Evolutionary conservation across 2,888 invertebrate genomes (phyloP).

Genomic region (Hydriomena furcata): DNA sequence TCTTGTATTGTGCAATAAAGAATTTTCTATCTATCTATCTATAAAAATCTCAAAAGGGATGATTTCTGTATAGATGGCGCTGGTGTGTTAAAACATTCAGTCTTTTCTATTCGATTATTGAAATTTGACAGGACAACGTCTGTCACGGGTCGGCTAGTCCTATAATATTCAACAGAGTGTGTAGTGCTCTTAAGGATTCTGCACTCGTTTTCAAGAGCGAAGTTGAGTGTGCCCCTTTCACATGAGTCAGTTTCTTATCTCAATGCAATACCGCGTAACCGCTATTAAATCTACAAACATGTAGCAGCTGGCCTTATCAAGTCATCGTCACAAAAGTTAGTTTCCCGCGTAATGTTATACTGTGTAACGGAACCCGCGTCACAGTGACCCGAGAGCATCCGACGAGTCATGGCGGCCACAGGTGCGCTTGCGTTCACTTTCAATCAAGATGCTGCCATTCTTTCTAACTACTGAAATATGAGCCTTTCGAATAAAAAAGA

Average conservation of each 20-base stretch:
- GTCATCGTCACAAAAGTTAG: slow-evolving; percentile 37
- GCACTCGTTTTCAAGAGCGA: slow-evolving; percentile 1
- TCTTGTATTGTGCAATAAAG: no score
- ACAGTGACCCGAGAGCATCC: slow-evolving; percentile 59
- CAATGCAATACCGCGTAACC: slow-evolving; percentile 8
- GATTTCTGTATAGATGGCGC: no score
- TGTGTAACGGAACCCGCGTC: slow-evolving; percentile 57
- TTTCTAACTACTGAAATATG: slow-evolving; percentile 43
- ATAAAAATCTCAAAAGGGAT: no score
- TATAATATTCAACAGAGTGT: no score
- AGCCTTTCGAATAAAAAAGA: no score
- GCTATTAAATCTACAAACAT: slow-evolving; percentile 8
- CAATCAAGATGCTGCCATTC: slow-evolving; percentile 60
- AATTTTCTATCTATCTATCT: no score
- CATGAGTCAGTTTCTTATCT: slow-evolving; percentile 1
- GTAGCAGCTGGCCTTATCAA: slow-evolving; percentile 11
- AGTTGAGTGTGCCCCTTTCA: background rate
- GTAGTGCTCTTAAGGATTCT: background rate
- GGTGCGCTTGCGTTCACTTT: slow-evolving; percentile 77
- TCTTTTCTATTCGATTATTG: no score
- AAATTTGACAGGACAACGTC: no score
- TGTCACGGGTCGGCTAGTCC: no score
- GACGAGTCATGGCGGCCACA: slow-evolving; percentile 71
- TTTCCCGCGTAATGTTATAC: slow-evolving; percentile 46
- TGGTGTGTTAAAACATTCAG: no score